Conservation (phyloP, 2,113 vertebrate species). For the Oenanthe oenanthe region DNA sequence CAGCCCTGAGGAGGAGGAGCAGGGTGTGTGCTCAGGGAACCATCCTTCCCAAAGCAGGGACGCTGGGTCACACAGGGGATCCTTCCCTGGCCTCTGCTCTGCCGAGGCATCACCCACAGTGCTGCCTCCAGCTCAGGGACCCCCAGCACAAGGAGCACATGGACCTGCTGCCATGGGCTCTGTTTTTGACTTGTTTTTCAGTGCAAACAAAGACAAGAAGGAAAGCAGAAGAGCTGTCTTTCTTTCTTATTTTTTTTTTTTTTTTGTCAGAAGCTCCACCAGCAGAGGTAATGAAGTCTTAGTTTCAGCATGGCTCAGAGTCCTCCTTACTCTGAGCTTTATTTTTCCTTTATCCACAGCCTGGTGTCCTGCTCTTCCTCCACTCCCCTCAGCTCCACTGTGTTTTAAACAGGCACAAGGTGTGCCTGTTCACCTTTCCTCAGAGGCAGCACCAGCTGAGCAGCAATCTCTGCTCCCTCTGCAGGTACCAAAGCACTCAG, state of each 20-base stretch:
- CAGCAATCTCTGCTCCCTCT: background rate
- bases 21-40: background rate
- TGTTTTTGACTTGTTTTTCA: background rate
- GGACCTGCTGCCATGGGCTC: too few relatives aligned
- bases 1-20: background rate
- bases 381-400: background rate
- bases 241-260: background rate
- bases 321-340: background rate
- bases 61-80: too few relatives aligned
- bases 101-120: background rate
- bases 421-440: background rate
- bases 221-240: background rate
- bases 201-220: background rate
- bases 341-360: background rate
- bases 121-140: background rate
- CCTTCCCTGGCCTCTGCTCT: background rate
- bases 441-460: too few relatives aligned
- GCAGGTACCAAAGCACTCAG: background rate
- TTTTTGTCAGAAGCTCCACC: background rate
- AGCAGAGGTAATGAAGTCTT: background rate
- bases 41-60: background rate
- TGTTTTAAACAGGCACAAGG: accelerated
- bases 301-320: background rate
- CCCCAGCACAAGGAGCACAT: too few relatives aligned
- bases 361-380: background rate